phyloP scores from a whole-genome alignment of 2,797 vertebrate genomes.

The Taenioides sp. region DNA sequence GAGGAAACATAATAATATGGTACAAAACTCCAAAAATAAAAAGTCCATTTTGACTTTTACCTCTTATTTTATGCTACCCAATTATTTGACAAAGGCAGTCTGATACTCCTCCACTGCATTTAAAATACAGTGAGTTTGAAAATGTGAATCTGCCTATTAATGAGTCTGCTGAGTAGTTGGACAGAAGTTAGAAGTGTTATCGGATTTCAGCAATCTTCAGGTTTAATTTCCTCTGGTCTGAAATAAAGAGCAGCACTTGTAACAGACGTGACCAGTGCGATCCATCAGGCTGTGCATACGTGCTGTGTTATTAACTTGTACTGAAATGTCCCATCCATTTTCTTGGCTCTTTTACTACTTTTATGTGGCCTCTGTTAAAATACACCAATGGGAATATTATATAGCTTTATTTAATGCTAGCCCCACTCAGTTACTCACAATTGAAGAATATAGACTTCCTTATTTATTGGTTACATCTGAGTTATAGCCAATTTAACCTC shows the following conservation, averaged over 20 bases:
- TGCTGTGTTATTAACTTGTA: conserved; percentile 1
- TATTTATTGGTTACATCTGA: background rate
- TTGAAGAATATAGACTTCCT: background rate
- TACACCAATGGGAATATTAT: background rate
- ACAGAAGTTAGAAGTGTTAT: conserved; percentile 8
- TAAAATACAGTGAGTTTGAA: background rate
- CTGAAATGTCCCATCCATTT: background rate
- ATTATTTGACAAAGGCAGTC: background rate
- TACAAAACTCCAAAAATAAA: too few relatives aligned
- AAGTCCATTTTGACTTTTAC: too few relatives aligned
- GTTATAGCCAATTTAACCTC: too few relatives aligned
- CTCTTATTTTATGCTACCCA: too few relatives aligned
- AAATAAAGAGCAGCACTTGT: conserved; percentile 8
- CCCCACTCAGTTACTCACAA: background rate
- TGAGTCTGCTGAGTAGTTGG: background rate
- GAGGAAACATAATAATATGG: too few relatives aligned
- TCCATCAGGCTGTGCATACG: background rate
- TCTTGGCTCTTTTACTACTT: background rate
- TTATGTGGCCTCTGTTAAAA: background rate
- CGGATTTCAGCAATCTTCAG: background rate
- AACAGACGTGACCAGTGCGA: background rate
- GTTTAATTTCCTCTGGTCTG: conserved; percentile 4
- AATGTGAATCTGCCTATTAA: background rate
- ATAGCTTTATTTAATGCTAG: conserved; percentile 2
- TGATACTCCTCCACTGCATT: background rate